These are phyloP conservation scores for Bothrops alternatus DNA, from an alignment of 2,797 vertebrate species.

Conservation along the genomic window DNA sequence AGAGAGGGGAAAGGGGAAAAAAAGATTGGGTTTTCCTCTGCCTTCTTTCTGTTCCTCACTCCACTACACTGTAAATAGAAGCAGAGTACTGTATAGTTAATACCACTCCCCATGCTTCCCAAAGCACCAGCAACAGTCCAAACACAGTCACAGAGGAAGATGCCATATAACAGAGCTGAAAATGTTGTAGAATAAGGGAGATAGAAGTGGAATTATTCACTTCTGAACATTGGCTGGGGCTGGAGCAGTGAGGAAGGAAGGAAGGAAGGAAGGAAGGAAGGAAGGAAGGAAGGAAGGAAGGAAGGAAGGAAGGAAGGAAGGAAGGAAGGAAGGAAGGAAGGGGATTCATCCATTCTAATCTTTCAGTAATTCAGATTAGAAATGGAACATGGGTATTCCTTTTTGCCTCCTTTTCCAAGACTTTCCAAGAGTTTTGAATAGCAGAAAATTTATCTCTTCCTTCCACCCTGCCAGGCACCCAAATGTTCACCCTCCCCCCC, in stretches of 20 bases:
- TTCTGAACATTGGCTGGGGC: not conserved
- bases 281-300: not conserved
- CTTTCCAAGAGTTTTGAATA: not conserved
- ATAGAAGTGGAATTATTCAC: not conserved
- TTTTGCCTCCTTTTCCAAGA: not conserved
- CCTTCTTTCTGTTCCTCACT: not conserved
- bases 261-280: not conserved
- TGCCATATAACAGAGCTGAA: not conserved
- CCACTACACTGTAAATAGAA: not conserved
- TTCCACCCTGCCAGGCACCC: not conserved
- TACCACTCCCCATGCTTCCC: not conserved
- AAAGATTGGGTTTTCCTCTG: no score
- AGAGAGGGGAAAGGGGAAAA: not conserved
- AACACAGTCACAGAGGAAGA: no score
- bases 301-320: not conserved
- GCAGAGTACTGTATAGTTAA: not conserved
- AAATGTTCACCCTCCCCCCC: rapidly evolving
- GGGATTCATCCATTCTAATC: no score
- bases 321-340: not conserved
- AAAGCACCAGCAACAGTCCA: not conserved
- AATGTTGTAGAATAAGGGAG: not conserved
- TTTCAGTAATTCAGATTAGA: not conserved
- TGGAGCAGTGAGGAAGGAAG: not conserved
- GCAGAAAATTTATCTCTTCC: not conserved
- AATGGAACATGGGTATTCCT: not conserved